These are phyloP conservation scores for Solea solea DNA, from an alignment of 2,113 vertebrate species.

Conservation along the genomic window DNA sequence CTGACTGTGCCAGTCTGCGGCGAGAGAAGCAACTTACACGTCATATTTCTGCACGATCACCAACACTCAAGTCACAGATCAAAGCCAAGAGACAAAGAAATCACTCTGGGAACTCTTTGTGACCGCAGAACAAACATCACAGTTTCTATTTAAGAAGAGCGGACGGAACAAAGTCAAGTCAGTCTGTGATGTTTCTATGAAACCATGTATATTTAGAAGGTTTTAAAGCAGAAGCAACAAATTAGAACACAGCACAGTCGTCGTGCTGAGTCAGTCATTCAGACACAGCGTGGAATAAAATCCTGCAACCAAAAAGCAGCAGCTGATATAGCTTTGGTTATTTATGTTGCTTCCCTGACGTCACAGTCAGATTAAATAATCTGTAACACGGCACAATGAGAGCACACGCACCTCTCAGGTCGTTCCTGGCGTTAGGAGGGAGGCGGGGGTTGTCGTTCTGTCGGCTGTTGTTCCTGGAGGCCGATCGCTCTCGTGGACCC, in stretches of 20 bases:
- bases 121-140: background rate
- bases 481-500: slow-evolving; percentile 91
- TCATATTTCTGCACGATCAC: slow-evolving; percentile 1
- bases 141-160: background rate
- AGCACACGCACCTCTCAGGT: slow-evolving; percentile 88
- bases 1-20: slow-evolving; percentile 91
- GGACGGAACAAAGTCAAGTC: too few relatives aligned
- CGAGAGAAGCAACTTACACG: background rate
- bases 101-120: background rate
- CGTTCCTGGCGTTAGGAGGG: slow-evolving; percentile 86
- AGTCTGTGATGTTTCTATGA: too few relatives aligned
- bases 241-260: background rate
- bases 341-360: background rate
- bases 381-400: too few relatives aligned
- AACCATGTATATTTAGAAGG: background rate
- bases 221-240: slow-evolving; percentile 42
- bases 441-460: slow-evolving; percentile 91
- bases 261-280: slow-evolving; percentile 24
- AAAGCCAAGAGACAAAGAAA: background rate
- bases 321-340: background rate
- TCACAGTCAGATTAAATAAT: too few relatives aligned
- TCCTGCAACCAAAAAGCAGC: background rate
- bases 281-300: too few relatives aligned
- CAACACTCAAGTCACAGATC: background rate
- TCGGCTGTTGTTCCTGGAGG: slow-evolving; percentile 91